These are phyloP conservation scores for Halocaridina rubra DNA, from an alignment of 2,888 invertebrate species.

Conservation along the genomic window DNA sequence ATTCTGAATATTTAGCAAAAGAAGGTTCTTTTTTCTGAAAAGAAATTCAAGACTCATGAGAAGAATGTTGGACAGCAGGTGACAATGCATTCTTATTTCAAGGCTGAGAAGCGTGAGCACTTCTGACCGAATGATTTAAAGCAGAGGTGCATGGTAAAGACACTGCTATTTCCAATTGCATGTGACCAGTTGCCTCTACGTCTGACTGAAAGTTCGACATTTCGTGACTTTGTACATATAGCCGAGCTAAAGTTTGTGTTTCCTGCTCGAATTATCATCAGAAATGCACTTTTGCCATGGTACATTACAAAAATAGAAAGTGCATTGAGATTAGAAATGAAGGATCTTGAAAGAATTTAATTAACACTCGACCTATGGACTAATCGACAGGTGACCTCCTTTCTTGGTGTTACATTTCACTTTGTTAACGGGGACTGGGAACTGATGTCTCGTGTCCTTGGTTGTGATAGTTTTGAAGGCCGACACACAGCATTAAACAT, in stretches of 20 bases:
- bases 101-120: neutral
- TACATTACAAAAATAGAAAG: neutral
- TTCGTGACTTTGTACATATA: neutral
- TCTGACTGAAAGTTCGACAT: conserved; percentile 1
- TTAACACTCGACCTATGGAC: conserved; percentile 15
- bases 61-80: neutral
- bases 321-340: neutral
- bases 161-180: conserved; percentile 14
- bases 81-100: neutral
- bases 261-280: neutral
- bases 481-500: neutral
- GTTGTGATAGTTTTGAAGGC: neutral
- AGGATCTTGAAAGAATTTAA: neutral
- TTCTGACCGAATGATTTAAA: neutral
- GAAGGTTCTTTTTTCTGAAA: too few relatives aligned
- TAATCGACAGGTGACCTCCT: conserved; percentile 7
- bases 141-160: neutral
- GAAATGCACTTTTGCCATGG: neutral
- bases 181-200: neutral
- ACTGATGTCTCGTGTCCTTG: too few relatives aligned
- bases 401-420: too few relatives aligned
- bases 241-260: conserved; percentile 4
- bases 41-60: neutral
- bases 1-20: too few relatives aligned
- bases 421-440: neutral